Evolutionary conservation across 2,113 vertebrate species (phyloP).

Genomic region (Syrrhaptes paradoxus): DNA sequence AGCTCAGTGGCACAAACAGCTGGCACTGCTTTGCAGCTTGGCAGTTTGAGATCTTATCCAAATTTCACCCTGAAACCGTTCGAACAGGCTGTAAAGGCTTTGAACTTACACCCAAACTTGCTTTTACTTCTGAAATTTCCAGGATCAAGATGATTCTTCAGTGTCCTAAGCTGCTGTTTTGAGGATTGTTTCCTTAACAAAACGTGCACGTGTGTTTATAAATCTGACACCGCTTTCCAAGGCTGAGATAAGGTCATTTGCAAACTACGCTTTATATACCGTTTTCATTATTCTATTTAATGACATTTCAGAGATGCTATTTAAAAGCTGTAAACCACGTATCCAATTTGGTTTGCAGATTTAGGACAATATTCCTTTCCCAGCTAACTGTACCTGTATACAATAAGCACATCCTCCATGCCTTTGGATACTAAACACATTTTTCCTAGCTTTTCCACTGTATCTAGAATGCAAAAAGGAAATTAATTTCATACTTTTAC

Average conservation of each 20-base stretch:
- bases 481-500: not conserved
- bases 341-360: not conserved
- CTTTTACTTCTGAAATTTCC: not conserved
- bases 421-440: not conserved
- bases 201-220: accelerated
- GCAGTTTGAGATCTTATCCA: not conserved
- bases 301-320: not conserved
- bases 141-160: not conserved
- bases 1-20: not conserved
- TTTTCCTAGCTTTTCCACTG: not conserved
- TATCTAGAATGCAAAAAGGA: not conserved
- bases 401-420: not conserved
- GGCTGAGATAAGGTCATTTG: not conserved
- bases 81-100: not conserved
- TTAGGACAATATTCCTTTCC: not conserved
- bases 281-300: not conserved
- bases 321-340: not conserved
- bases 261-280: not conserved
- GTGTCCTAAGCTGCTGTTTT: not conserved
- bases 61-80: not conserved
- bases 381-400: not conserved
- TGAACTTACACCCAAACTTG: not conserved
- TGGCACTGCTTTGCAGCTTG: not conserved
- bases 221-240: not conserved
- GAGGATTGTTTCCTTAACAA: not conserved